These are phyloP conservation scores for Menidia beryllina DNA, from an alignment of 2,113 vertebrate genomes.

Conservation along the genomic window DNA sequence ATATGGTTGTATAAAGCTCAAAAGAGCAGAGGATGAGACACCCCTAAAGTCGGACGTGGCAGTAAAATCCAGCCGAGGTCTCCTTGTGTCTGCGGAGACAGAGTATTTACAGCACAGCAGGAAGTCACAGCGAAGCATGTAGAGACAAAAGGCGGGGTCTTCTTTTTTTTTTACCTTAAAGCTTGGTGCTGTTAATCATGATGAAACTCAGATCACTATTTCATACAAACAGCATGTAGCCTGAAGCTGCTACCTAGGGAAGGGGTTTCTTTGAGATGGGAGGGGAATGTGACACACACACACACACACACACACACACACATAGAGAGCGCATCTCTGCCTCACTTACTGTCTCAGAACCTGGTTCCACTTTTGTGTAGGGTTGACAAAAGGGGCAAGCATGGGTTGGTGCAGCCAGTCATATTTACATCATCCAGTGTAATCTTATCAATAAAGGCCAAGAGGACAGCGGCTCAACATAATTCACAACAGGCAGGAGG, in stretches of 20 bases:
- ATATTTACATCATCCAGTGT: constrained; percentile 76
- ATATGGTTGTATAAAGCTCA: background rate
- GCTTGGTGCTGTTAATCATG: constrained; percentile 61
- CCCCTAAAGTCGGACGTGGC: constrained; percentile 46
- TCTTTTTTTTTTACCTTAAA: constrained; percentile 46
- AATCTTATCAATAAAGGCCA: constrained; percentile 82
- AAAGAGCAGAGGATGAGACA: constrained; percentile 16
- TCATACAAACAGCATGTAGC: constrained; percentile 64
- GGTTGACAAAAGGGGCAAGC: constrained; percentile 42
- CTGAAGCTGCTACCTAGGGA: constrained; percentile 60
- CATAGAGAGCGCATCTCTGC: constrained; percentile 28
- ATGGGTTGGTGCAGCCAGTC: constrained; percentile 49
- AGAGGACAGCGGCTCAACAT: constrained; percentile 62
- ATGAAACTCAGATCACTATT: constrained; percentile 41
- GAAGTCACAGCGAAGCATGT: constrained; percentile 44
- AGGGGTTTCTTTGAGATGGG: constrained; percentile 57
- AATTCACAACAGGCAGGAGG: constrained; percentile 69
- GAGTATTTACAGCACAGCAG: constrained; percentile 65
- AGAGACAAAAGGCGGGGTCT: constrained; percentile 52
- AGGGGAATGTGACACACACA: constrained; percentile 44
- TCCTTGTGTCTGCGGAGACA: constrained; percentile 36
- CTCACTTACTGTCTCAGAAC: constrained; percentile 23
- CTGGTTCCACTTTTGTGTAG: constrained; percentile 27
- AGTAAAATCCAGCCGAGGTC: constrained; percentile 45
- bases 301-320: constrained; percentile 36